Evolutionary conservation across 2,888 invertebrate genomes (phyloP), one percentile per base, ranked within the genome.

Genomic region (Andrena bucephala): DNA sequence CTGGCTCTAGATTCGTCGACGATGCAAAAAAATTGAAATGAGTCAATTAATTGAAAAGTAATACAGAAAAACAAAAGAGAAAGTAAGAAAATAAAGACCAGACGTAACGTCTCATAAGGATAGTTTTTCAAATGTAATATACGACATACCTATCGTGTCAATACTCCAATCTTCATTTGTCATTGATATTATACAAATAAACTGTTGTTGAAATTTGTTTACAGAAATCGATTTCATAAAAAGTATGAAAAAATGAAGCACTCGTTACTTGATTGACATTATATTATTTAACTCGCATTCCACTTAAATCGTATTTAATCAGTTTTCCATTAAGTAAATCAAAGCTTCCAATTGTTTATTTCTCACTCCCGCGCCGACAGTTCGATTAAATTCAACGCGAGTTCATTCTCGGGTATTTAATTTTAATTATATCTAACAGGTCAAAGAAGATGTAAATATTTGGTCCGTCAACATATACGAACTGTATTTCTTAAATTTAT

Each of bases 401-500:
- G 31, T n/a, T 65, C 48, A 24, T 57, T 73, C 2, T 20, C 20
- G 52, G 13, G 20, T 57, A 42, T 67, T 29, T 52, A 52, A 36
- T 57, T 57, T 24, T 52, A 72, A 33, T 54, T 13, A 20, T 29
- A 29, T 36, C 20, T 69, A 75, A 65, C 69, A 57, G 42, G 31
- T 52, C 52, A 5, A 20, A 54, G 42, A 73, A 62, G 33, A 48
- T 31, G 10, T 29, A 62, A 79, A 42, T 66, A n/a, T 24, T 24
- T 52, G 36, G 27, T 60, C 36, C 13, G 27, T 20, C 60, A 60
- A 76, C 33, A n/a, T 68, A 62, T 66, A 85, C 71, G 42, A 42
- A 75, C 60, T 85, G 72, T 83, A 77, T 31, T 29, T 7, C 82
- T 57, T 72, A 68, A 80, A 80, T 83, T 68, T 42, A 72, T 79